A percentile compares a stretch with the other conserved stretches of the same genome.
These are phyloP conservation scores for Tanytarsus gracilentus DNA, from an alignment of 2,888 invertebrate genomes.

Conservation along the genomic window DNA sequence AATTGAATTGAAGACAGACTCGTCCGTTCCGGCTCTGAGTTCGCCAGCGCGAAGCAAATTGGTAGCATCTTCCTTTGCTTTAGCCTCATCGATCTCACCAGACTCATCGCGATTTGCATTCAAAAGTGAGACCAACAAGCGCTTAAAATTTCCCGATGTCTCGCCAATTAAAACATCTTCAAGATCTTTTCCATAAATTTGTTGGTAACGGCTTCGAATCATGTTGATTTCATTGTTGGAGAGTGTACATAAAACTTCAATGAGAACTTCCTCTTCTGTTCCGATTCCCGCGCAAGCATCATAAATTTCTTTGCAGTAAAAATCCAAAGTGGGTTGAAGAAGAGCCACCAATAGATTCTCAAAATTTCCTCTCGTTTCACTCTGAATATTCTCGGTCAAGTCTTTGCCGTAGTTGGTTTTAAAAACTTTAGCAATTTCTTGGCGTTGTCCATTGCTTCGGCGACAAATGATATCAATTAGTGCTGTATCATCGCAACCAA, in stretches of 20 bases:
- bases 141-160: conserved; percentile 85
- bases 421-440: conserved; percentile 41
- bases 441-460: conserved; percentile 76
- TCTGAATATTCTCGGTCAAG: conserved; percentile 72
- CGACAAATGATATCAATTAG: conserved; percentile 76
- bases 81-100: conserved; percentile 56
- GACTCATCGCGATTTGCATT: conserved; percentile 65
- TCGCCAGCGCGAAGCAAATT: conserved; percentile 68
- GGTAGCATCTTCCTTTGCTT: conserved; percentile 73
- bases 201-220: conserved; percentile 67
- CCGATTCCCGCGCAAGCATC: conserved; percentile 77
- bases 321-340: conserved; percentile 76
- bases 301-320: conserved; percentile 73
- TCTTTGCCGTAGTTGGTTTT: conserved; percentile 50
- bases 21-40: conserved; percentile 65
- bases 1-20: conserved; percentile 75
- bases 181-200: conserved; percentile 66
- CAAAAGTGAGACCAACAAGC: conserved; percentile 77
- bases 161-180: conserved; percentile 79
- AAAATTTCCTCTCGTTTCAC: conserved; percentile 82
- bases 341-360: conserved; percentile 73
- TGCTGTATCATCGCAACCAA: conserved; percentile 83
- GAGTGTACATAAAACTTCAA: conserved; percentile 81
- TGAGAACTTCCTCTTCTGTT: conserved; percentile 74
- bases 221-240: conserved; percentile 75